Evolutionary conservation across 2,113 vertebrate species (phyloP), one percentile per base, ranked within the genome.

Genomic region (Rutilus rutilus): DNA sequence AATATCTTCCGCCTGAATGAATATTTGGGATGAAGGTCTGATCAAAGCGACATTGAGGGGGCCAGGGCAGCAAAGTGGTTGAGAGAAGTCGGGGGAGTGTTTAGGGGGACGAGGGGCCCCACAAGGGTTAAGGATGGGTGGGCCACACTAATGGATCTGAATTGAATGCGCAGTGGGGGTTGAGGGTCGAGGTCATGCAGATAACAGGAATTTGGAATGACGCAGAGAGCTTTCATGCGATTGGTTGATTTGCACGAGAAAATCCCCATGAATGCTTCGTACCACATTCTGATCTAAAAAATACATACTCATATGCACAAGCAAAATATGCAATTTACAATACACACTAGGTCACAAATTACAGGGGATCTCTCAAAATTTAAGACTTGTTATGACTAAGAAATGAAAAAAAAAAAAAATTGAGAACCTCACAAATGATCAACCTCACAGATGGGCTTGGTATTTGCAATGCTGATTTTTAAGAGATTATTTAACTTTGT

Each of bases 1-100:
- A 91, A 93, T 91, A 92, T 92, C 92, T 95, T 93, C 90, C 90
- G 91, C 92, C 90, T 93, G 93, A 93, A 87, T 89, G 89, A 93
- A 15, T 93, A 93, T 90, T 87, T 92, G 90, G 89, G 90, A 91
- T 33, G 92, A 92, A 93, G 90, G 90, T 60, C 85, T 89, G 93
- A 94, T 94, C 94, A 94, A 91, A 94, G 94, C 92, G 82, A 73
- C 75, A 87, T 83, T 88, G 77, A 75, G 84, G 86, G 65, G 67
- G 87, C 23, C 42, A 59, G 67, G 91, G 89, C 39, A 47, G 78
- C 78, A 52, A 52, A 91, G 92, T 87, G 87, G 78, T 88, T 86
- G 85, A 82, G 78, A 82, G 87, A 90, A 91, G 90, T 90, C 88
- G 75, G 25, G 74, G 80, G 76, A 39, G 64, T 39, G 59, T 39